A percentile compares a stretch with the other conserved stretches of the same genome.
Evolutionary conservation across 2,888 invertebrate genomes (phyloP).

Genomic region (Plebejus anna): DNA sequence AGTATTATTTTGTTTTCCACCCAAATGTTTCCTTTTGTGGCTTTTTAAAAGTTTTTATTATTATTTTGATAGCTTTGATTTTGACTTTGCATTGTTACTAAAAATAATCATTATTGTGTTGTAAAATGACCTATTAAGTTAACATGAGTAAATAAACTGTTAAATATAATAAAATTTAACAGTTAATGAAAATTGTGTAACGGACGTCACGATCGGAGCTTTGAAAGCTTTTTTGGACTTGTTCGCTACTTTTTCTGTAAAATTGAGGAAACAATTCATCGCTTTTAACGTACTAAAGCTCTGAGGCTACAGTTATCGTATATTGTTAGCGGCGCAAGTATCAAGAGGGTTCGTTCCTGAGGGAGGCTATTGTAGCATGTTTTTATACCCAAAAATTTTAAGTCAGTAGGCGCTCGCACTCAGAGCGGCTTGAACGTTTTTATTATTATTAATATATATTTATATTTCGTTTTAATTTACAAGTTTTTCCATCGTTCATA

Average conservation of each 20-base stretch:
- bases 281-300: neutral
- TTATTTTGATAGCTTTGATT: too few species aligned
- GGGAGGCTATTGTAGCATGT: slow-evolving; percentile 79
- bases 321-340: slow-evolving; percentile 50
- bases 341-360: slow-evolving; percentile 58
- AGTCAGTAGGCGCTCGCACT: slow-evolving; percentile 80
- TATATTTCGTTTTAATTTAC: slow-evolving; percentile 80
- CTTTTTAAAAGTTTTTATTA: too few species aligned
- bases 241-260: neutral
- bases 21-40: too few species aligned
- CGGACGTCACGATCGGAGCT: neutral
- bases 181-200: too few species aligned
- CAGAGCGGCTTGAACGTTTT: slow-evolving; percentile 77
- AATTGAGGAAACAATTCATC: neutral
- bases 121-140: too few species aligned
- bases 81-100: too few species aligned
- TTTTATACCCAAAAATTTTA: slow-evolving; percentile 81
- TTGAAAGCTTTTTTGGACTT: neutral
- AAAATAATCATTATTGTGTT: too few species aligned
- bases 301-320: slow-evolving; percentile 25
- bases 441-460: slow-evolving; percentile 80
- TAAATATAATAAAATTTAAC: too few species aligned
- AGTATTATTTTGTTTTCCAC: too few species aligned
- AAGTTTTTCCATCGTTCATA: slow-evolving; percentile 78
- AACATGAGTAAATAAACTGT: too few species aligned